Conservation (phyloP, 2,888 invertebrate species). For the Microctonus aethiopoides region DNA sequence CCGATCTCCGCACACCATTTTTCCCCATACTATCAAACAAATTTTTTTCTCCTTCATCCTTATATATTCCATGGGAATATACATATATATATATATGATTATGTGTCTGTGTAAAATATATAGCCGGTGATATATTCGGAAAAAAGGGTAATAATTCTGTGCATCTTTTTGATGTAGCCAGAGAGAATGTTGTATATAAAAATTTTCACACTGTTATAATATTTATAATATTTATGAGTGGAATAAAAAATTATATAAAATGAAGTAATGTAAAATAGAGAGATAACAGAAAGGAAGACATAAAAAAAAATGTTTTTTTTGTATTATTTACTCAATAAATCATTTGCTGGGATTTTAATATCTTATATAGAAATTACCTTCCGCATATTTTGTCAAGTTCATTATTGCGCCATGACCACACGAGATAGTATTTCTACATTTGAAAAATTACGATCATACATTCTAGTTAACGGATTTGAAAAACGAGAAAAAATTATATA, state of each 20-base stretch:
- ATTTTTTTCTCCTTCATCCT: background rate
- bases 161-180: too few relatives aligned
- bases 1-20: constrained; percentile 28
- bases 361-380: constrained; percentile 45
- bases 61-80: too few relatives aligned
- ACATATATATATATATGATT: too few relatives aligned
- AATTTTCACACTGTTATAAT: background rate
- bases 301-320: background rate
- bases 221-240: background rate
- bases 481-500: constrained; percentile 16
- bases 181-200: background rate
- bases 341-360: background rate
- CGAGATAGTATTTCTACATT: constrained; percentile 41
- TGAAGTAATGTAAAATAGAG: background rate
- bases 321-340: background rate
- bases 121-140: too few relatives aligned
- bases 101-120: too few relatives aligned
- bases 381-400: constrained; percentile 63
- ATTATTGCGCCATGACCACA: constrained; percentile 48
- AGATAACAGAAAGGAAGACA: background rate
- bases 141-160: background rate
- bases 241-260: background rate
- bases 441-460: constrained; percentile 62
- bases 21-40: constrained; percentile 2
- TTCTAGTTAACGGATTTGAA: constrained; percentile 61